Evolutionary conservation across 2,797 vertebrate genomes (phyloP).

Genomic region (Chaetodon trifasciatus): DNA sequence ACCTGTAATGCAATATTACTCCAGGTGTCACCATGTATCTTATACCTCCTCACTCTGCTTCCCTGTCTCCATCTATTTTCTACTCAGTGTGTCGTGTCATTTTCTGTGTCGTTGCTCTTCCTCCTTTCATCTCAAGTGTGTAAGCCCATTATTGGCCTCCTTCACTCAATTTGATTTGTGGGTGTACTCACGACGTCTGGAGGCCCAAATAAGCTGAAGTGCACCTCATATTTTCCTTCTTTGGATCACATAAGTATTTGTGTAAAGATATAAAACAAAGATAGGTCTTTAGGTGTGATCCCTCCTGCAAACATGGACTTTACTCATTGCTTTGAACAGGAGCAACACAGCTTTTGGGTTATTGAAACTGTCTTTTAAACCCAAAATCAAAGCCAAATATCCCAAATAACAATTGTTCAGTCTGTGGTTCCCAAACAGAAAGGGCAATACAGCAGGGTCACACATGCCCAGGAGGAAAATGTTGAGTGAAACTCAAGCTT

Average conservation of each 20-base stretch:
- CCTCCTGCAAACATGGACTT: background rate
- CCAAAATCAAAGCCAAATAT: constrained; percentile 1
- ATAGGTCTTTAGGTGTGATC: background rate
- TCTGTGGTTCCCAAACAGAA: background rate
- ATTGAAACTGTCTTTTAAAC: background rate
- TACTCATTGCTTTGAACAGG: background rate
- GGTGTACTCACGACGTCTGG: constrained; percentile 34
- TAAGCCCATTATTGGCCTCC: constrained; percentile 8
- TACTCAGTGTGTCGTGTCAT: background rate
- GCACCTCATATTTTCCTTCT: background rate
- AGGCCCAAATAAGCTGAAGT: constrained; percentile 3
- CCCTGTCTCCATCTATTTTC: constrained; percentile 6
- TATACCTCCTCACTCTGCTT: background rate
- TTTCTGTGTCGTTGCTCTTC: constrained; percentile 11
- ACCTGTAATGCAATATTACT: background rate
- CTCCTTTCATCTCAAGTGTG: constrained; percentile 31
- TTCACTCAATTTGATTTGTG: constrained; percentile 41
- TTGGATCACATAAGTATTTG: background rate
- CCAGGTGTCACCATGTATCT: background rate
- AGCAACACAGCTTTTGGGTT: no score
- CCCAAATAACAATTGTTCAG: background rate
- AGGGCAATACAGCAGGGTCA: no score
- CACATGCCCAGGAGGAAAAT: background rate
- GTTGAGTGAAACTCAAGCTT: background rate
- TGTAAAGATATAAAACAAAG: background rate